These are phyloP conservation scores for Branchellion lobata DNA, from an alignment of 2,888 invertebrate species.

Conservation along the genomic window DNA sequence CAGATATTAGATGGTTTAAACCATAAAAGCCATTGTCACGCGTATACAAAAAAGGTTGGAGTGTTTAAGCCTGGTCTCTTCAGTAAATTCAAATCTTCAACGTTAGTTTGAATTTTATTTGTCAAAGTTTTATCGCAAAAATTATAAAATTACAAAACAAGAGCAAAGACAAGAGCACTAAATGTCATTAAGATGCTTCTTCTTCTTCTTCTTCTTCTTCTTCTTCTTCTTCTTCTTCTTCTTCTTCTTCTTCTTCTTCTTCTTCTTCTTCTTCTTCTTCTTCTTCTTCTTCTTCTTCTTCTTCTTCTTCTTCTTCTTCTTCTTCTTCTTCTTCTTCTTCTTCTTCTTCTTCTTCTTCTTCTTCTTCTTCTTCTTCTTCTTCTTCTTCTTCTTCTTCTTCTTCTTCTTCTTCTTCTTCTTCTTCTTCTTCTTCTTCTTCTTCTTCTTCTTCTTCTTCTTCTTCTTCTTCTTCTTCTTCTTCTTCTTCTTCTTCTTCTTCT, in stretches of 20 bases:
- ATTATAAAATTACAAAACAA: too few species aligned
- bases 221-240: conserved; percentile 9
- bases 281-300: not conserved
- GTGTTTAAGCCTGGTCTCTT: too few species aligned
- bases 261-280: not conserved
- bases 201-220: conserved; percentile 11
- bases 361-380: conserved; percentile 9
- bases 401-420: conserved; percentile 9
- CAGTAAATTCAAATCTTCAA: too few species aligned
- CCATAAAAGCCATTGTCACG: too few species aligned
- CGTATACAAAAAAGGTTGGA: too few species aligned
- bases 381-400: conserved; percentile 9
- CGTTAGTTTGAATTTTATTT: too few species aligned
- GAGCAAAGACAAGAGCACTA: too few species aligned
- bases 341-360: conserved; percentile 9
- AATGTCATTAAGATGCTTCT: too few species aligned
- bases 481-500: conserved; percentile 15
- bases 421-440: conserved; percentile 9
- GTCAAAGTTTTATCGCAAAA: too few species aligned
- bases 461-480: conserved; percentile 9
- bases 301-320: conserved; percentile 8
- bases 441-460: conserved; percentile 9
- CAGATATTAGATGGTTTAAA: too few species aligned
- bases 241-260: not conserved
- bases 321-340: conserved; percentile 9